A percentile compares a stretch with the other conserved stretches of the same genome.
Evolutionary conservation across 2,113 vertebrate species (phyloP).

Genomic region (Aptenodytes forsteri): DNA sequence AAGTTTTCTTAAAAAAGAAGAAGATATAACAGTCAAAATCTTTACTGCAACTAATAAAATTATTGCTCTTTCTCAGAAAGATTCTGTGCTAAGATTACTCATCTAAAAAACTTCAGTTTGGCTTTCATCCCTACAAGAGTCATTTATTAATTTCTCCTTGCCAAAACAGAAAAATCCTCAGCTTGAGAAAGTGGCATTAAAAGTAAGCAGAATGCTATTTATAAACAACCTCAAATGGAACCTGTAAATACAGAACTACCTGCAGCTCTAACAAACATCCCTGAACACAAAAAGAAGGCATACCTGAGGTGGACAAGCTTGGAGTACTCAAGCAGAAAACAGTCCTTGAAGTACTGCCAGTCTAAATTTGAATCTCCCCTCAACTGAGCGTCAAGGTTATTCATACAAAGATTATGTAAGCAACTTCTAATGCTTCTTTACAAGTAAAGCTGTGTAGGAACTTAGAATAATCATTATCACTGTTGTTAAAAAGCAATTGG

Average conservation of each 20-base stretch:
- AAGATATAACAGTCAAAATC: not conserved
- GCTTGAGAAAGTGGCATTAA: not conserved
- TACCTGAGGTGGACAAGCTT: conserved; percentile 25
- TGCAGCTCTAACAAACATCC: conserved; percentile 26
- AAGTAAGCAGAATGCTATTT: conserved; percentile 15
- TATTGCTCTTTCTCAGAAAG: not conserved
- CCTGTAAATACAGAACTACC: not conserved
- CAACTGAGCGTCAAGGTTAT: conserved; percentile 23
- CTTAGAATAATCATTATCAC: not conserved
- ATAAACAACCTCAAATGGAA: conserved; percentile 30
- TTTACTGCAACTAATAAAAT: not conserved
- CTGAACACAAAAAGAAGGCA: conserved; percentile 2
- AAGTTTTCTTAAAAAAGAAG: not conserved
- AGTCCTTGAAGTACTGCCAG: conserved; percentile 58
- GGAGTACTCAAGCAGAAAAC: conserved; percentile 40
- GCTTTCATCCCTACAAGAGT: not conserved
- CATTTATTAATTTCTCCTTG: conserved; percentile 10
- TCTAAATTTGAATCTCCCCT: conserved; percentile 55
- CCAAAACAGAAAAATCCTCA: not conserved
- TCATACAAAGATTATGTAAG: conserved; percentile 18
- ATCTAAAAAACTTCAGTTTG: not conserved
- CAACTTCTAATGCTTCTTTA: not conserved
- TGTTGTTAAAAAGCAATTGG: not conserved
- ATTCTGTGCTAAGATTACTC: not conserved
- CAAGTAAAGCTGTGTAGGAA: not conserved